Conservation (phyloP, 2,888 invertebrate genomes). For the Maniola hyperantus region DNA sequence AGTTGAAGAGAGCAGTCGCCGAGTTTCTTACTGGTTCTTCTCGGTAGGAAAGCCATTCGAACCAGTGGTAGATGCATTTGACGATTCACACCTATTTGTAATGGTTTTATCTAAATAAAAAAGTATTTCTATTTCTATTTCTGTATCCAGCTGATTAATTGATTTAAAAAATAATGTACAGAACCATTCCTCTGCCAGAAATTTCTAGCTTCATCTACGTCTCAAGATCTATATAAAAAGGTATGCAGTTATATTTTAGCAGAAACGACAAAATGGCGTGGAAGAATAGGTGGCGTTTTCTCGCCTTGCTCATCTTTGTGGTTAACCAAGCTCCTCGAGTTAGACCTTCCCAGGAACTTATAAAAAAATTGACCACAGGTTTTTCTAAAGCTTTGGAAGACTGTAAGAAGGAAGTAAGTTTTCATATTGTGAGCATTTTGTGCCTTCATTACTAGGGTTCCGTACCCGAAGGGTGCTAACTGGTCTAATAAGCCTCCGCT, state of each 20-base stretch:
- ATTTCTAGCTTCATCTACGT: not conserved
- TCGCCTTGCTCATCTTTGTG: not conserved
- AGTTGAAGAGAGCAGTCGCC: too few species aligned
- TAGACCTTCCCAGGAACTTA: slow-evolving; percentile 57
- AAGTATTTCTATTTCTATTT: too few species aligned
- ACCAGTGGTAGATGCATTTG: too few species aligned
- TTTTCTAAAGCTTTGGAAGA: slow-evolving; percentile 56
- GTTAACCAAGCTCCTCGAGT: slow-evolving; percentile 35
- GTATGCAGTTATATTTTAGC: not conserved
- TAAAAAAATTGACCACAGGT: slow-evolving; percentile 59
- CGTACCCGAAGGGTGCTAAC: too few species aligned
- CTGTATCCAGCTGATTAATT: too few species aligned
- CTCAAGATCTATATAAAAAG: not conserved
- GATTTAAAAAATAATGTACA: not conserved
- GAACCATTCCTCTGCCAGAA: not conserved
- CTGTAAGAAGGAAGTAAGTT: slow-evolving; percentile 65
- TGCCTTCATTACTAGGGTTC: not conserved
- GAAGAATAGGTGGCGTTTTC: slow-evolving; percentile 47
- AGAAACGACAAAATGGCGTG: slow-evolving; percentile 47
- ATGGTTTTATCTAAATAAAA: too few species aligned
- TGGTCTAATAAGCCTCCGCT: too few species aligned
- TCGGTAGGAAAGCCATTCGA: too few species aligned
- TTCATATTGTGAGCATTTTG: not conserved
- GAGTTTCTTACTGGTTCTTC: too few species aligned
- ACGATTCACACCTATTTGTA: too few species aligned